Percentiles rank a stretch among this genome's conserved stretches.
Evolutionary conservation across 1,140 invertebrate genomes (phyloP).

Genomic region (Nasonia giraulti): DNA sequence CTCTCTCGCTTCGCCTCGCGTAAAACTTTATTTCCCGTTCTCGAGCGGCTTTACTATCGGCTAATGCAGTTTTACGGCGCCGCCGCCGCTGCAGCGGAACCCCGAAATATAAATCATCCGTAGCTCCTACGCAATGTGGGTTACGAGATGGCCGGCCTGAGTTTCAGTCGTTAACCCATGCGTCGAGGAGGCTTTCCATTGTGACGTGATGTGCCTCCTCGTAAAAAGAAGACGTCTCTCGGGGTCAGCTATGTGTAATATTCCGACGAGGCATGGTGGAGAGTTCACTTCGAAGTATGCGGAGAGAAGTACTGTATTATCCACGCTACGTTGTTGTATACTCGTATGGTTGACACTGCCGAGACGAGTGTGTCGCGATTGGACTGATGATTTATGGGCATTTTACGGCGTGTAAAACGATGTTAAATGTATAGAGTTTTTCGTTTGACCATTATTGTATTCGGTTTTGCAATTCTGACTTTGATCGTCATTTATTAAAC

Average conservation of each 20-base stretch:
- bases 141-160: slow-evolving; percentile 24
- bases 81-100: not conserved
- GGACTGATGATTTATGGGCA: not conserved
- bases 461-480: not conserved
- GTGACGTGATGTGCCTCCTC: slow-evolving; percentile 12
- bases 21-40: slow-evolving; percentile 1
- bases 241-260: slow-evolving; percentile 26
- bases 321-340: not conserved
- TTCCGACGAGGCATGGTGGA: not conserved
- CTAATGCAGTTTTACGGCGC: not conserved
- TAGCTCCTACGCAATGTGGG: slow-evolving; percentile 43
- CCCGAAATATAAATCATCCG: slow-evolving; percentile 41
- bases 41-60: slow-evolving; percentile 9
- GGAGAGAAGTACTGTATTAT: not conserved
- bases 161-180: slow-evolving; percentile 32
- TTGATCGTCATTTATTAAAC: not conserved
- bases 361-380: not conserved
- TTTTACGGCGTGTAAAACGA: slow-evolving; percentile 1
- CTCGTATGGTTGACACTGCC: slow-evolving; percentile 20
- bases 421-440: not conserved
- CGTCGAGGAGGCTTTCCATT: slow-evolving; percentile 18
- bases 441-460: too few species aligned
- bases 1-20: not conserved
- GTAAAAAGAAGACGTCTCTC: slow-evolving; percentile 13
- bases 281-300: not conserved